Conservation (phyloP, 2,888 invertebrate species). For the Hyposoter didymator region DNA sequence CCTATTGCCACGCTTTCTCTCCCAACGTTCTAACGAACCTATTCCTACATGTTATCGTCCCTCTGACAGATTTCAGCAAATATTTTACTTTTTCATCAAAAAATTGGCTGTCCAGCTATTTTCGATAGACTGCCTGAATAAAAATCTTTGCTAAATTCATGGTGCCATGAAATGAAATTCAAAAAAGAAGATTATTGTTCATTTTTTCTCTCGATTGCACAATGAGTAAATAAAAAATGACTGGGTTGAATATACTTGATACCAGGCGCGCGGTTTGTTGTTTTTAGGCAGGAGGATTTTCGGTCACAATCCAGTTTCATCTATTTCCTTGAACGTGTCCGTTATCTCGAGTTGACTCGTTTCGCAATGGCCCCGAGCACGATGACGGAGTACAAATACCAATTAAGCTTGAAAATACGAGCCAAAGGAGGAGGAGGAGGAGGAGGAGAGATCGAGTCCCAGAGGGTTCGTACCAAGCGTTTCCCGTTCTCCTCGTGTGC, state of each 20-base stretch:
- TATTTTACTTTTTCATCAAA: too few relatives aligned
- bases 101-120: too few relatives aligned
- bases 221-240: not conserved
- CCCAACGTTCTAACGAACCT: not conserved
- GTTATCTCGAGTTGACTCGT: slow-evolving; percentile 40
- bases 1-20: slow-evolving; percentile 21
- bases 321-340: slow-evolving; percentile 25
- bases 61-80: too few relatives aligned
- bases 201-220: not conserved
- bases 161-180: not conserved
- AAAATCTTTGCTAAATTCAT: too few relatives aligned
- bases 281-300: not conserved
- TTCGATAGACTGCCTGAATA: too few relatives aligned
- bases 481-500: slow-evolving; percentile 51
- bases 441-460: slow-evolving; percentile 12
- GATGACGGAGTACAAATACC: slow-evolving; percentile 65
- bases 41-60: too few relatives aligned
- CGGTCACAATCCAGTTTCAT: not conserved
- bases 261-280: not conserved
- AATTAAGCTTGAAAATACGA: slow-evolving; percentile 65
- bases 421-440: slow-evolving; percentile 8
- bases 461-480: slow-evolving; percentile 42
- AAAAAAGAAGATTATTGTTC: not conserved
- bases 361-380: slow-evolving; percentile 34
- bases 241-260: not conserved